Base-by-base conservation (phyloP, 2,113 vertebrate genomes). In the Nicator chloris region DNA sequence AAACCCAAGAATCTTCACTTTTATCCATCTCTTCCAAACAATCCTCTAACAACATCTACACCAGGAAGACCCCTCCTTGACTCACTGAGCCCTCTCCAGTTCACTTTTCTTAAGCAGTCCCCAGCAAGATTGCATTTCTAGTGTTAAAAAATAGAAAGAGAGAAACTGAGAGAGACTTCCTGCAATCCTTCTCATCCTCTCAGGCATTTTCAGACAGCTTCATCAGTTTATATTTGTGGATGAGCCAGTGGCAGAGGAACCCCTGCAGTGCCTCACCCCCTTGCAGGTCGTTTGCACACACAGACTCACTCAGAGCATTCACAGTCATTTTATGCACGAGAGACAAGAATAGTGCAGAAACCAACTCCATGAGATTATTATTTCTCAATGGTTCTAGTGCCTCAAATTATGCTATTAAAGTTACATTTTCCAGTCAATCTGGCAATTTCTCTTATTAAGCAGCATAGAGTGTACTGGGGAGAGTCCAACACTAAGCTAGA, bases 391-490 rank as follows among this genome's bases (percentile, higher is more conserved):
- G 40, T 78, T 88, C 64, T 39, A 78, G 19, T 68, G 77, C 22
- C 57, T 92, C 83, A 95, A 96, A 93, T 88, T 11, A 68, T 78
- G 76, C 75, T 86, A 96, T 92, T 93, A 90, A 95, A 93, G 79
- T 75, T 88, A 94, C 18, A 84, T 96, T 96, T 96, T 96, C 93
- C 90, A 95, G 92, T 82, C 88, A 93, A 92, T 94, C 91, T 94
- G 69, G 61, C 88, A 94, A 94, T 88, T 94, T 88, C 76, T 86
- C 24, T 78, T 84, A 92, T 88, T 93, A 80, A 89, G 81, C 51
- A 87, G 45, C 1, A 1, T 44, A 65, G 77, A 72, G 37, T 23
- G 22, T 64, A 63, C 28, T 23, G 44, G 35, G 75, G 24, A 69
- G 40, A 92, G 47, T 50, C 73, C 64, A 83, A 71, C 59, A 68